Percentiles rank a stretch among this genome's conserved stretches.
Conservation (phyloP, 2,797 vertebrate genomes). For the Peromyscus aztecus region DNA sequence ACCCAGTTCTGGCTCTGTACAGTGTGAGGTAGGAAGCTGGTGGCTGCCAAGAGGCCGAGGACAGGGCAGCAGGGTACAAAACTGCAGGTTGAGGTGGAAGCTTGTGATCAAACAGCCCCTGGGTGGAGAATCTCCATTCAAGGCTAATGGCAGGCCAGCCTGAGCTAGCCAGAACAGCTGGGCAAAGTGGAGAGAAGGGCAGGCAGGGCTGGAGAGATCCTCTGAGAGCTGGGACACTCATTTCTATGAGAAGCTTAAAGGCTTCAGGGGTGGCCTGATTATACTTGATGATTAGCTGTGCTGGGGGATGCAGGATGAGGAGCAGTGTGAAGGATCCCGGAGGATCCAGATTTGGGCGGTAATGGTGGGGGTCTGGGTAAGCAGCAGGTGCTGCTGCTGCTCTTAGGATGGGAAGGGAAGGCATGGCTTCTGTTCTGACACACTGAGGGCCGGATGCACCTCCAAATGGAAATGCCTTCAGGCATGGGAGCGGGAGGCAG, state of each 20-base stretch:
- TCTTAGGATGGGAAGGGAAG: neutral
- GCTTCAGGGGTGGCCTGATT: neutral
- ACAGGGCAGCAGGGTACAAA: too few species aligned
- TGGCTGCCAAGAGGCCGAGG: neutral
- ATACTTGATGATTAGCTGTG: neutral
- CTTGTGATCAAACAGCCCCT: neutral
- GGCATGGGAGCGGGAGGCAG: neutral
- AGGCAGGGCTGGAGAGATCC: neutral
- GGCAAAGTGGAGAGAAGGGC: neutral
- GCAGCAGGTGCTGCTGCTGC: neutral
- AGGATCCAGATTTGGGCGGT: accelerated
- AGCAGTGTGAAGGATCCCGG: too few species aligned
- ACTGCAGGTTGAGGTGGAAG: neutral
- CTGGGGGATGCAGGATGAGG: neutral
- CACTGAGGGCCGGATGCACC: neutral
- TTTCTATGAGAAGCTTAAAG: neutral
- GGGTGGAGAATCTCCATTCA: neutral
- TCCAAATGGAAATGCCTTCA: neutral
- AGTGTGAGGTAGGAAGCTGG: neutral
- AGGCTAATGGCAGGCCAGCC: neutral
- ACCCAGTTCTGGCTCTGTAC: accelerated
- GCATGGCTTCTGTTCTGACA: neutral
- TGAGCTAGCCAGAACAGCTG: neutral
- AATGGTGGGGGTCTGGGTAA: neutral
- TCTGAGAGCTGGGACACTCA: neutral